A percentile compares a stretch with the other conserved stretches of the same genome.
phyloP scores from a whole-genome alignment of 2,888 invertebrate species.

The Amphipyra berbera region DNA sequence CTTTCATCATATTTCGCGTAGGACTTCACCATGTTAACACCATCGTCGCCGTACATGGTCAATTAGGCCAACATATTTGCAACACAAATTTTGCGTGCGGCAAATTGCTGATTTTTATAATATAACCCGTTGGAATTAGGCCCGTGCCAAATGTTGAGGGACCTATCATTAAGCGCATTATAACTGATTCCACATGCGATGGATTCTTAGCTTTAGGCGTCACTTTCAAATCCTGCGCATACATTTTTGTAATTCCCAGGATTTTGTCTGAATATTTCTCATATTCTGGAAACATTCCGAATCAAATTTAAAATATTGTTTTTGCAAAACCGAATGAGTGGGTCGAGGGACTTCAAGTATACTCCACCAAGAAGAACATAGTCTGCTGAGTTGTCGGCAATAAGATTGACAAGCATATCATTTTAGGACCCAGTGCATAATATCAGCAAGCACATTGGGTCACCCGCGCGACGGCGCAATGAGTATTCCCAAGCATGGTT shows the following conservation, averaged over 20 bases:
- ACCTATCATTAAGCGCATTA: constrained; percentile 61
- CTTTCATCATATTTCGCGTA: constrained; percentile 55
- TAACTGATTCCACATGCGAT: constrained; percentile 57
- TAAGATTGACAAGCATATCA: no score
- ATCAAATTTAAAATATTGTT: no score
- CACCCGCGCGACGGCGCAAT: no score
- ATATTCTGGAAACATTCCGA: neutral
- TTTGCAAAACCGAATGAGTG: no score
- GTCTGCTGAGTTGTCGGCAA: no score
- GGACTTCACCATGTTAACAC: constrained; percentile 53
- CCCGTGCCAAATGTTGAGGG: constrained; percentile 68
- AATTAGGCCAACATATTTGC: constrained; percentile 54
- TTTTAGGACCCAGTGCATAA: no score
- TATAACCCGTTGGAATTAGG: constrained; percentile 57
- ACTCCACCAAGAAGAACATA: no score
- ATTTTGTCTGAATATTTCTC: constrained; percentile 11
- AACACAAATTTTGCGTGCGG: constrained; percentile 69
- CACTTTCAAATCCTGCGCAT: constrained; percentile 30
- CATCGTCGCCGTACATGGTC: constrained; percentile 53
- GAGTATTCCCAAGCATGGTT: no score
- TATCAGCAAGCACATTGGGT: no score
- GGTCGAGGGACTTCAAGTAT: no score
- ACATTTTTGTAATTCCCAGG: constrained; percentile 43
- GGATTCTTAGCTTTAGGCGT: constrained; percentile 40
- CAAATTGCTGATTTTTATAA: constrained; percentile 65